These are phyloP conservation scores for Drosophila rufa DNA, from an alignment of 1,140 invertebrate genomes.

Conservation along the genomic window DNA sequence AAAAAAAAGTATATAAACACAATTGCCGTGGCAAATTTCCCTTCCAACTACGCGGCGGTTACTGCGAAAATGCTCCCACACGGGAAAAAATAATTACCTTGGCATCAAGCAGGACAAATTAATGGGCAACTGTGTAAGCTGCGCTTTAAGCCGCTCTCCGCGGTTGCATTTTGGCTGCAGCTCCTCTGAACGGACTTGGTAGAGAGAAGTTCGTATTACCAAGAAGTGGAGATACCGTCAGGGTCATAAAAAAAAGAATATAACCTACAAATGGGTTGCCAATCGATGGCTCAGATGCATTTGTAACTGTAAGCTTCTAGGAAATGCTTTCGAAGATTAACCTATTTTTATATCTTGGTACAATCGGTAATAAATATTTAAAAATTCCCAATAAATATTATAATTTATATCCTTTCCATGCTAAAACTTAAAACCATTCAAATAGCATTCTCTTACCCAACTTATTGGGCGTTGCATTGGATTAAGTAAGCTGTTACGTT, in stretches of 20 bases:
- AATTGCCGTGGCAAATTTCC: constrained; percentile 34
- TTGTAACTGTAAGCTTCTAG: neutral
- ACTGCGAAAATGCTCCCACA: constrained; percentile 11
- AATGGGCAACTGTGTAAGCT: constrained; percentile 18
- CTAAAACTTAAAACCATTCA: neutral
- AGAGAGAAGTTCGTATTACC: no score
- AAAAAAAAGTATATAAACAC: constrained; percentile 14
- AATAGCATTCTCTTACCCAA: neutral
- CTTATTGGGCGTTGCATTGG: neutral
- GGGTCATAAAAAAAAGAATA: neutral
- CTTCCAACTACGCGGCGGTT: constrained; percentile 14
- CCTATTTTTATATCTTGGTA: neutral
- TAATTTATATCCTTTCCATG: neutral
- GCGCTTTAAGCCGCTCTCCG: constrained; percentile 7
- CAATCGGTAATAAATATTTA: neutral
- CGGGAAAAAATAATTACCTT: constrained; percentile 30
- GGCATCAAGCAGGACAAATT: constrained; percentile 31
- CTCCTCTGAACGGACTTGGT: neutral
- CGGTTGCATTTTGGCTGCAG: neutral
- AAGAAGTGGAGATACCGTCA: neutral
- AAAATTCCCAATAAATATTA: neutral
- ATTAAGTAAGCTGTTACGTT: constrained; percentile 41
- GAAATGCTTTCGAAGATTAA: neutral
- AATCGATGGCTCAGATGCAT: neutral
- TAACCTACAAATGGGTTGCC: neutral